Base-by-base conservation (phyloP, 2,113 vertebrate species). In the Cygnus buccinator region DNA sequence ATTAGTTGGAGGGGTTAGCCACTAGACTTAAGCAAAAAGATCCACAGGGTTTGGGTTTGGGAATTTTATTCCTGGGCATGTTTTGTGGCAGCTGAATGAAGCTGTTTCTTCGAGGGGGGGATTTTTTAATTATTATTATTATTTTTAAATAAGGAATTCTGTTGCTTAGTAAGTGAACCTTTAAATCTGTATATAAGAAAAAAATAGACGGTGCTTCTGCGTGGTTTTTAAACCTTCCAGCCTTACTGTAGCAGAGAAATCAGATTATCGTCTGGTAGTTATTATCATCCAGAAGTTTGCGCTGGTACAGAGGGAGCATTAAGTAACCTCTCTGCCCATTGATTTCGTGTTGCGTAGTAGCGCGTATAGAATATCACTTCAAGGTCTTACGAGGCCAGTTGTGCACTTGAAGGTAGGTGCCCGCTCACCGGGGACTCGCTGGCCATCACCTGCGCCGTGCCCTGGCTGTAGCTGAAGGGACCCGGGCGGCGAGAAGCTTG, bases 381-480 rank as follows among this genome's bases (percentile, higher is more conserved):
- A 76, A 57, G 84, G 87, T 90, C 80, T 95, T 59, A 26, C 94
- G 95, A 84, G 84, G 58, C 22, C 11, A 4, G 4, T 91, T 94
- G 78, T 94, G 95, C 96, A 94, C 91, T 91, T 96, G 95, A 95
- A 98, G 93, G 93, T 94, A 78, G 92, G 90, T 95, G 89, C 97
- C 96, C 77, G 88, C 93, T 62, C 21, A 68, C 72, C 6, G 35
- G 76, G 84, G 88, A 62, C 65, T n/a, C n/a, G 55, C 58, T 91
- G 75, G 31, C 65, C 72, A 52, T 84, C 63, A 66, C 22, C 66
- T 85, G 1, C 44, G 52, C 70, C 50, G 41, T 71, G 50, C 54
- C 75, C 11, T 29, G 16, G 55, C 84, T 93, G 88, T 71, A 87
- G 43, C 73, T 58, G 4, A 67, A 4, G 58, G 74, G 68, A 86